phyloP scores from a whole-genome alignment of 2,888 invertebrate species.

The Drosophila parthenogenetica region DNA sequence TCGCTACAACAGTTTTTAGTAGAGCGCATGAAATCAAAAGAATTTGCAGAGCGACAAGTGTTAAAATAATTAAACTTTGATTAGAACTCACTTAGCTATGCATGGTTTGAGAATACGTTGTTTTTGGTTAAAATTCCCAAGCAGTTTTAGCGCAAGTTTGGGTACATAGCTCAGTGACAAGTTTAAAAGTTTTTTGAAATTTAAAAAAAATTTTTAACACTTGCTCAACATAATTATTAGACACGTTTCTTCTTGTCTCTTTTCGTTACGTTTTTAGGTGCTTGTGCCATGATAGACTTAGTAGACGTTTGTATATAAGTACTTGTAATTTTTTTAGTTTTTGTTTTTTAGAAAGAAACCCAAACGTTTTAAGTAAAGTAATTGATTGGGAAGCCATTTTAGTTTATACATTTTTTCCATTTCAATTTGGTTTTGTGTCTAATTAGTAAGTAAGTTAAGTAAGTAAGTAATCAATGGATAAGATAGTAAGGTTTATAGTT shows the following conservation, averaged over 20 bases:
- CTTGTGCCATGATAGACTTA: constrained; percentile 50
- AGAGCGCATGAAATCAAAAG: constrained; percentile 64
- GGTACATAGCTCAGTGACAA: too few relatives aligned
- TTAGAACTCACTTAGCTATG: too few relatives aligned
- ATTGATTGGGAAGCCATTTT: constrained; percentile 67
- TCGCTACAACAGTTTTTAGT: constrained; percentile 47
- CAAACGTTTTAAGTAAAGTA: constrained; percentile 63
- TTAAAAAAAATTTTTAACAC: constrained; percentile 26
- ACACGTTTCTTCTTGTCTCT: constrained; percentile 12
- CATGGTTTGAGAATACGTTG: too few relatives aligned
- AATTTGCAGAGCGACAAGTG: constrained; percentile 37
- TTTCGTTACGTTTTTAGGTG: constrained; percentile 41
- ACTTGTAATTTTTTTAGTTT: constrained; percentile 31
- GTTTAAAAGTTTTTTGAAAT: not conserved
- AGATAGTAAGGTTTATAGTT: constrained; percentile 57
- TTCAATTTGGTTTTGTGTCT: constrained; percentile 43
- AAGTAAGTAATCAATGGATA: constrained; percentile 61
- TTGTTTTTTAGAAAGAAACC: constrained; percentile 32
- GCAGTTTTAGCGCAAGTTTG: too few relatives aligned
- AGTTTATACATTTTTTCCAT: constrained; percentile 31
- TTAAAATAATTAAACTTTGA: constrained; percentile 4
- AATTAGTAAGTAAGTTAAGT: constrained; percentile 54
- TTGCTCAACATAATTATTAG: constrained; percentile 37
- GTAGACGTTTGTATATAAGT: constrained; percentile 25
- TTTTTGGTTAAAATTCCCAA: too few relatives aligned